phyloP scores from a whole-genome alignment of 2,113 vertebrate genomes.

The Elaphurus davidianus region DNA sequence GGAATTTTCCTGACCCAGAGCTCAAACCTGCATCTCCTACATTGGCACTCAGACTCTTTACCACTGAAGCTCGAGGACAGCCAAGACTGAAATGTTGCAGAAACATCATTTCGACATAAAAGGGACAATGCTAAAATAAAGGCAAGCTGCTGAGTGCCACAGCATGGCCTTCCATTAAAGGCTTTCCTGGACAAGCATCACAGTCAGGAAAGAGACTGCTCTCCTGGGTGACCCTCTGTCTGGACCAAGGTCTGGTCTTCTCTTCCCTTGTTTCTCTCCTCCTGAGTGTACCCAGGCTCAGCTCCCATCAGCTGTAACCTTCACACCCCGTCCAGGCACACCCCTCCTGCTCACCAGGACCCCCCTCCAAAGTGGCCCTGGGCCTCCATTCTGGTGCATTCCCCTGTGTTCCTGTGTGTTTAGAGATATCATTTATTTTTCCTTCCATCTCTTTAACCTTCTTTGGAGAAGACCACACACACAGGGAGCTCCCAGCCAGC shows the following conservation, averaged over 20 bases:
- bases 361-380: neutral
- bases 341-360: neutral
- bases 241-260: neutral
- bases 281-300: neutral
- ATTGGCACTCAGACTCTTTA: neutral
- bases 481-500: neutral
- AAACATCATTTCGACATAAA: neutral
- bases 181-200: neutral
- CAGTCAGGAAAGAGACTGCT: neutral
- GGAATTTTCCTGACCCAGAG: neutral
- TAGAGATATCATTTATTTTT: neutral
- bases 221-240: neutral
- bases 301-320: neutral
- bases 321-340: rapidly evolving
- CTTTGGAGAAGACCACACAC: neutral
- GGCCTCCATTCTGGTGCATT: neutral
- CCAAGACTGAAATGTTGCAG: neutral
- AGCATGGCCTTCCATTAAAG: neutral
- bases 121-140: neutral
- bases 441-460: neutral
- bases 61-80: neutral
- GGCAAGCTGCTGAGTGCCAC: neutral
- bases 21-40: neutral
- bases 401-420: neutral
- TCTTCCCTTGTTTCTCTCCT: neutral